Base-by-base conservation (phyloP, 2,797 vertebrate species). In the Melanotaenia maccullochi region DNA sequence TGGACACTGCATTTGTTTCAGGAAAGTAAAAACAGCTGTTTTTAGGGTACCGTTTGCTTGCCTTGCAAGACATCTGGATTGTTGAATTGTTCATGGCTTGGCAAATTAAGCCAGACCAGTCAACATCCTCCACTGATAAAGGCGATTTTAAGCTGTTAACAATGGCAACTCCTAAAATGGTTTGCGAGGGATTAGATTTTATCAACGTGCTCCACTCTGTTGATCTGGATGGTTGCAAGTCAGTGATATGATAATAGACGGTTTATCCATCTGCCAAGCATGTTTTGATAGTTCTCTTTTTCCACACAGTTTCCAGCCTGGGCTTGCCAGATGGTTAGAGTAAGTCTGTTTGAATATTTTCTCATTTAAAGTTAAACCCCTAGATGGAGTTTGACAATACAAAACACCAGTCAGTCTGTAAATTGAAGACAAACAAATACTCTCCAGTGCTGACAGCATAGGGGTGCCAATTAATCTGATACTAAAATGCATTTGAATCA, bases 401-500 rank as follows among this genome's bases (percentile, higher is more conserved):
- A 28, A 76, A 70, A 78, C 35, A 68, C 13, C 3, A 13, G 67
- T 32, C 22, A 40, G 24, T 7, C 51, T 49, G 56, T 28, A 30
- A 24, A 22, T 78, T 24, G 51, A 60, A 82, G 73, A 75, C 58
- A 66, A 55, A 71, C 35, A 55, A 42, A 42, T 14, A 14, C 38
- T 42, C n/a, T 25, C 3, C 9, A 16, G 25, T 33, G 28, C 33
- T 56, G n/a, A 62, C 22, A 33, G 28, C 6, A 22, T 33, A 40
- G 7, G 9, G n/a, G 35, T 49, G 11, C 36, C 67, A 3, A 51
- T 51, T 22, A 75, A 65, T 52, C 25, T 61, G 49, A 63, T 14
- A 22, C 65, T 72, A 66, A 78, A 65, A 52, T 24, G 55, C 59
- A 77, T 68, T 79, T 81, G 22, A 73, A 78, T 75, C 20, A 58